Evolutionary conservation across 2,888 invertebrate species (phyloP).

Genomic region (Morpho deidamia): DNA sequence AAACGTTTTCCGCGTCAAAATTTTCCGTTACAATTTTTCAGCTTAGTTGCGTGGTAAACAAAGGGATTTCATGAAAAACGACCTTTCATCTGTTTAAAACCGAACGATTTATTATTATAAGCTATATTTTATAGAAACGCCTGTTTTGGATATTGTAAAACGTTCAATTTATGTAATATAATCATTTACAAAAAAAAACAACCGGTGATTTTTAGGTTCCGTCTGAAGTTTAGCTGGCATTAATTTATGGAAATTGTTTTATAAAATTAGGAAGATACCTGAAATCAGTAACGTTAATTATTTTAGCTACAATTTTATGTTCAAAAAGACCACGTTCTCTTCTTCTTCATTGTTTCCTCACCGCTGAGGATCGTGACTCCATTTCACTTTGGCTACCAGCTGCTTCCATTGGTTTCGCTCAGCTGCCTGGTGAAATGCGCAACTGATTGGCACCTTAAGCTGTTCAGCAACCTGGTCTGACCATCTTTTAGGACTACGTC

Average conservation of each 20-base stretch:
- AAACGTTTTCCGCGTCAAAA: slow-evolving; percentile 23
- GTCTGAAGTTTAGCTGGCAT: not conserved
- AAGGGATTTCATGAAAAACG: slow-evolving; percentile 31
- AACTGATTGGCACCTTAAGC: too few relatives aligned
- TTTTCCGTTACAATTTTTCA: slow-evolving; percentile 27
- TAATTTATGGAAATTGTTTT: not conserved
- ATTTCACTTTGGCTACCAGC: too few relatives aligned
- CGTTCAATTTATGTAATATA: slow-evolving; percentile 5
- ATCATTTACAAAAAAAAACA: not conserved
- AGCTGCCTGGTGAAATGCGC: too few relatives aligned
- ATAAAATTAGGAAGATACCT: too few relatives aligned
- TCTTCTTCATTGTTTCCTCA: too few relatives aligned
- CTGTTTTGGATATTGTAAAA: slow-evolving; percentile 11
- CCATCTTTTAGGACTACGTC: too few relatives aligned
- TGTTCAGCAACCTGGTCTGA: too few relatives aligned
- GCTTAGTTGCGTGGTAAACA: slow-evolving; percentile 30
- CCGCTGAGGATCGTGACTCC: too few relatives aligned
- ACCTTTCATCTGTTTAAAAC: slow-evolving; percentile 32
- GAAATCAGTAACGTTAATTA: too few relatives aligned
- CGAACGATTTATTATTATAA: slow-evolving; percentile 30
- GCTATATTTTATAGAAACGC: slow-evolving; percentile 15
- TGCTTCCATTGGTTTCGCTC: too few relatives aligned
- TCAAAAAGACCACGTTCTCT: too few relatives aligned
- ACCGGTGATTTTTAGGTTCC: not conserved
- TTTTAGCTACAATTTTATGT: too few relatives aligned